Base-by-base conservation (phyloP, 2,888 invertebrate genomes). In the Trimorus sp. region DNA sequence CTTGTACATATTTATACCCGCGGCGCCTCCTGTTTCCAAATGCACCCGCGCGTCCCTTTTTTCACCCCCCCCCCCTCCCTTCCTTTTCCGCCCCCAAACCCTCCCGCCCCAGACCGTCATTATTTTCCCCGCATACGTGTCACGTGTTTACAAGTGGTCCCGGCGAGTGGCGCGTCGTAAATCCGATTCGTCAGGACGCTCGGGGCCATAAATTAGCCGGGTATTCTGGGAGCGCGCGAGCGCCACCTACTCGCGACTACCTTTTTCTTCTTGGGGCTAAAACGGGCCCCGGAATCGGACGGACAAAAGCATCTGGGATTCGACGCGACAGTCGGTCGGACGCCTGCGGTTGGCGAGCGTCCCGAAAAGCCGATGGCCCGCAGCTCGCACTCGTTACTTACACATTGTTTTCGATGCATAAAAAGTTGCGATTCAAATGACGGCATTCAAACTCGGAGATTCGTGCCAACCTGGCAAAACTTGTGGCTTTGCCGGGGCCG, bases 341-440 rank as follows among this genome's bases (percentile, higher is more conserved):
- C 82, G 82, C 74, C 79, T 76, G 71, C 65, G 81, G 74, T 79
- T 82, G 84, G 82, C 82, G 73, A 37, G 15, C 68, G 74, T 78
- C 82, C 80, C 84, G 79, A 66, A 65, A 69, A 73, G 66, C 75
- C 80, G 58, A 62, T 62, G 59, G 54, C 49, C 71, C 59, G 59
- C 7, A 36, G 38, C 63, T 51, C 63, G 73, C 78, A 68, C 60
- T 68, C 68, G 82, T 86, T 85, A 86, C 86, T 86, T 83, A 82
- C 86, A 83, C 86, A 84, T 84, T 85, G 86, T 86, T 85, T 84
- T 63, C 76, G 79, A 83, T 73, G 85, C 83, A 87, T 51, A 79
- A 88, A 88, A 88, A 87, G 77, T 83, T 80, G 84, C 84, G 86
- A 87, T 86, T 85, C 86, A 86, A 88, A 88, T 87, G 87, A 86